Evolutionary conservation across 2,797 vertebrate species (phyloP).

Genomic region (Melanotaenia trifasciata): DNA sequence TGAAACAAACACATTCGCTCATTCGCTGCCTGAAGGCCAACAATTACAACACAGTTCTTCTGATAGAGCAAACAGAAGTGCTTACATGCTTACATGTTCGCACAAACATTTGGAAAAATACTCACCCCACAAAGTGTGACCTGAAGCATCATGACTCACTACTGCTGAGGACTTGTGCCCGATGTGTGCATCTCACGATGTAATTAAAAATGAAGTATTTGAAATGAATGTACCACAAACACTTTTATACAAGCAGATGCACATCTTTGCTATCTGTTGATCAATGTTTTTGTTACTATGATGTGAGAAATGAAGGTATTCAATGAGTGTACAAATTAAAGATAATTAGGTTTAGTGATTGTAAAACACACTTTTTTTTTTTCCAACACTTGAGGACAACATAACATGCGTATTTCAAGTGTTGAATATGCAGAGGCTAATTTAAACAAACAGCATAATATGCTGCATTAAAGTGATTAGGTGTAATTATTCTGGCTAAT

Average conservation of each 20-base stretch:
- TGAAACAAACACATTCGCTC: slow-evolving; percentile 56
- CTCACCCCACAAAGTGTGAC: slow-evolving; percentile 33
- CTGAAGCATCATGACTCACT: slow-evolving; percentile 47
- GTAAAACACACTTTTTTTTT: slow-evolving; percentile 87
- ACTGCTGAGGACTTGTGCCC: slow-evolving; percentile 26
- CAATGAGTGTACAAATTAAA: slow-evolving; percentile 70
- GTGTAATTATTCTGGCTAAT: slow-evolving; percentile 88
- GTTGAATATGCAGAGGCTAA: slow-evolving; percentile 85
- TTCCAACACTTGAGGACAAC: slow-evolving; percentile 87
- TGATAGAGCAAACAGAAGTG: slow-evolving; percentile 37
- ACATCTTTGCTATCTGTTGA: slow-evolving; percentile 27
- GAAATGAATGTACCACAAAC: slow-evolving; percentile 38
- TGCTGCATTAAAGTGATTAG: slow-evolving; percentile 92
- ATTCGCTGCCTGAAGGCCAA: slow-evolving; percentile 45
- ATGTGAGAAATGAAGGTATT: slow-evolving; percentile 66
- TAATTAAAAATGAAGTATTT: slow-evolving; percentile 54
- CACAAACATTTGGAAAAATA: slow-evolving; percentile 44
- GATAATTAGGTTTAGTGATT: slow-evolving; percentile 80
- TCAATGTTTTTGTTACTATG: slow-evolving; percentile 17
- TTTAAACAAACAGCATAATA: slow-evolving; percentile 87
- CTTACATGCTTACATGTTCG: slow-evolving; percentile 48
- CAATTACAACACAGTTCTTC: slow-evolving; percentile 57
- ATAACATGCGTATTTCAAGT: slow-evolving; percentile 89
- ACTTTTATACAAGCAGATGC: slow-evolving; percentile 37
- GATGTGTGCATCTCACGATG: slow-evolving; percentile 30